Percentiles rank a stretch among this genome's conserved stretches.
These are phyloP conservation scores for Petrocephalus sullivani DNA, from an alignment of 2,797 vertebrate genomes.

Conservation along the genomic window DNA sequence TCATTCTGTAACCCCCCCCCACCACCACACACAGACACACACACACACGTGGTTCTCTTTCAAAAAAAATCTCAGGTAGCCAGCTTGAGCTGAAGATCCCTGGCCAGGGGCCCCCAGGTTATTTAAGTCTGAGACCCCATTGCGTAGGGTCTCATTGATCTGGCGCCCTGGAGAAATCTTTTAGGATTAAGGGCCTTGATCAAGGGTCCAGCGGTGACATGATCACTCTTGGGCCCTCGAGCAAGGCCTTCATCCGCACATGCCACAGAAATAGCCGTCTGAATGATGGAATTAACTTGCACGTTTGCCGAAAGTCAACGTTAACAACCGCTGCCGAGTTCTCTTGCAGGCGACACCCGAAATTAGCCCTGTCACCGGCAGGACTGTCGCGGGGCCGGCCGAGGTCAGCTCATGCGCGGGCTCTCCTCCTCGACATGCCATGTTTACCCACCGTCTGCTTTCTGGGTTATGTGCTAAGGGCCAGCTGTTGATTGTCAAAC, in stretches of 20 bases:
- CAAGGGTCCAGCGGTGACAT: not conserved
- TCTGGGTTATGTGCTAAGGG: not conserved
- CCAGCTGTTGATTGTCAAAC: not conserved
- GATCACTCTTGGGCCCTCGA: not conserved
- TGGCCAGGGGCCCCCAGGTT: not conserved
- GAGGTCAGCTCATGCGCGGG: not conserved
- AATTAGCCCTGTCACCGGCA: not conserved
- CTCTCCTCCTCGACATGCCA: not conserved
- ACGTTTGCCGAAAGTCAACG: not conserved
- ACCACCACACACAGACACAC: not conserved
- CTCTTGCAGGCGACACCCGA: not conserved
- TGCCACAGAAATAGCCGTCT: not conserved
- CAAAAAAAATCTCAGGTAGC: not conserved
- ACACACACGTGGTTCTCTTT: not conserved
- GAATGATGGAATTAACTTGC: slow-evolving; percentile 3
- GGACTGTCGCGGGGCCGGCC: not conserved
- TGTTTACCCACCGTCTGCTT: not conserved
- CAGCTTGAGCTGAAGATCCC: not conserved
- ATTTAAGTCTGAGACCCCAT: not conserved
- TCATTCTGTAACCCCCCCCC: not conserved
- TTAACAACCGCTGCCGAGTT: not conserved
- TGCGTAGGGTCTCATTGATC: not conserved
- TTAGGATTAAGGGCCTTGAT: not conserved
- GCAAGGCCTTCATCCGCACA: not conserved
- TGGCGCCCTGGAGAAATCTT: not conserved